Evolutionary conservation across 2,797 vertebrate genomes (phyloP), one percentile per base, ranked within the genome.

Genomic region (Thamnophis elegans): DNA sequence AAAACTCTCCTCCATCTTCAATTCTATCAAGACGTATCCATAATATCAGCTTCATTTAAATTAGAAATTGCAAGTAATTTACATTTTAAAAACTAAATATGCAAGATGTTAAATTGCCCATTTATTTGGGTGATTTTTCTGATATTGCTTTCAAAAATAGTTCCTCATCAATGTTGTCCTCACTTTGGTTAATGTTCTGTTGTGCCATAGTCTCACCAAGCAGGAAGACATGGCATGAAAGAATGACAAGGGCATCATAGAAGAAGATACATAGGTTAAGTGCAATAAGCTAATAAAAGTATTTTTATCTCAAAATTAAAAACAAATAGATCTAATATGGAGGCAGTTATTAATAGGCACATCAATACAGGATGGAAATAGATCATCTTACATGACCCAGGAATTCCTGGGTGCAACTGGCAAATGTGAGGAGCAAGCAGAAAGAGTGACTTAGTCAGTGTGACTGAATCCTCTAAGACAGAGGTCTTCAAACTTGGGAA

Each of bases 51-150:
- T 65, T 65, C n/a, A 36, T 73, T 73, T 73, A 73, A 36, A 36
- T 73, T 36, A 73, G 32, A 73, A 32, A 36, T 36, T 73, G 32
- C 6, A 73, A 18, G n/a, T 18, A 36, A 73, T 73, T 73, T 36
- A 85, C 22, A 53, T 53, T 85, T 85, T 13, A 53, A 85, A 85
- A 85, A 85, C 32, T 36, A 73, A 73, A 73, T 36, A 20, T 73
- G 92, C 53, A 42, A 1, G 0, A 42, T 90, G 85, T 4, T 92
- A 92, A 88, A 91, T 78, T 73, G 2, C 78, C 13, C 93, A 68
- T 92, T 93, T 92, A 85, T 91, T 65, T 88, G 0, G 26, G 85
- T 12, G 93, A 54, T 78, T 25, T 53, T 58, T 56, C 90, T 91
- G 87, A 91, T 16, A 8, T 0, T 51, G 65, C 3, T 8, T 65